Evolutionary conservation across 2,113 vertebrate genomes (phyloP), one percentile per base, ranked within the genome.

Genomic region (Dasyprocta punctata): DNA sequence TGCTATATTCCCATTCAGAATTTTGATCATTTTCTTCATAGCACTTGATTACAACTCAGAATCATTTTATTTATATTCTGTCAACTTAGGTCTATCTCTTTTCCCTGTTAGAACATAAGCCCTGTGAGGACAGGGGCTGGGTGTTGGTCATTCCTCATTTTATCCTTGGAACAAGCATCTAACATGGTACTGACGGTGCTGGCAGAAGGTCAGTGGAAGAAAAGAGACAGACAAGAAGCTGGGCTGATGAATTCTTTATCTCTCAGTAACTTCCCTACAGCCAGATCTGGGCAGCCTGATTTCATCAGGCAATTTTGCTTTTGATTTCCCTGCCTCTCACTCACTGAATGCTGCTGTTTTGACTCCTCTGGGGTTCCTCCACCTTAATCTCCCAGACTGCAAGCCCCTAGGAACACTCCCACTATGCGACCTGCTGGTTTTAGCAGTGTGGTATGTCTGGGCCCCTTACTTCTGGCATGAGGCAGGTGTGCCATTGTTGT

Each of bases 331-430:
- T 13, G 30, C 44, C 41, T 73, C 56, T 24, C 3, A 9, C 26
- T 91, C 67, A 67, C 5, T 9, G 56, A 61, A 36, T 22, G 14
- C 13, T 60, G 22, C 33, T 44, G 28, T 28, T 67, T 56, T 11
- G 9, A 7, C 54, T 20, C 52, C 85, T 61, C 13, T 0, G 2
- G 5, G 22, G 19, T 26, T 20, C 75, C 24, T 80, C 19, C 28
- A 13, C 58, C n/a, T 67, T 7, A 8, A 41, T 52, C 54, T 71
- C 44, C 47, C 60, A n/a, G 44, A 47, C 67, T 33, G 11, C 2
- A 6, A 16, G 44, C 19, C 52, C 13, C 4, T 9, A 28, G 65
- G 30, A 65, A 60, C 0, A 1, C 17, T 33, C 24, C 13, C 2
- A 10, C 2, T 19, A 1, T 0, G 1, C 52, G 80, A 38, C 44